Evolutionary conservation across 2,797 vertebrate species (phyloP), one percentile per base, ranked within the genome.

Genomic region (Cryptoblepharus egeriae): DNA sequence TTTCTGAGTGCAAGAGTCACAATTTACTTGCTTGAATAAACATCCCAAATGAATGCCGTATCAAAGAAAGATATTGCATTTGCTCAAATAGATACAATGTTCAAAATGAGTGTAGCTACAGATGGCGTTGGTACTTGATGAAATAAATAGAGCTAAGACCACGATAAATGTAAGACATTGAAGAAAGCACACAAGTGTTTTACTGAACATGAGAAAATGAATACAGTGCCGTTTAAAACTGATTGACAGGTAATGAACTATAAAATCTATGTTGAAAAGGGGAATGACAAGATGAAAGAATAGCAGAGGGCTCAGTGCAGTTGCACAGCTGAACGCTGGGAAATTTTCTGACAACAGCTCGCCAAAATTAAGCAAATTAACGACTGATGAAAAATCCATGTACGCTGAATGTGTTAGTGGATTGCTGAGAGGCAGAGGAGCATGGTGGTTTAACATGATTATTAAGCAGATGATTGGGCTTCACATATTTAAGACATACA

Each of bases 241-340:
- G 94, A 94, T 92, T 94, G 93, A 94, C 95, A 95, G 90, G 87
- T 93, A 96, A 96, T 94, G 95, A 95, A 93, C 92, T 95, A 92
- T 93, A 94, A 95, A 95, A 95, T 92, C 88, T 92, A 67, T 92
- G 92, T 88, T 93, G 92, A 93, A 93, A 42, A 94, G 89, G 81
- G 90, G 94, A 94, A 92, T 88, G 79, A 78, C 84, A 88, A n/a
- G 81, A 49, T 7, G 8, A 87, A 92, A 93, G 83, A 93, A 91
- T 85, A 90, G 35, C 30, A 85, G 79, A 87, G 79, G 30, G 16
- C 39, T 87, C 77, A 77, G n/a, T 80, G 70, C 8, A 90, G 69
- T 89, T 73, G 85, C 26, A 84, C 8, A 13, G 49, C 64, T 92
- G 83, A 90, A 93, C 92, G 87, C 89, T 83, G n/a, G 30, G 49